Base-by-base conservation (phyloP, 1,140 invertebrate species). In the Lordiphosa collinella region DNA sequence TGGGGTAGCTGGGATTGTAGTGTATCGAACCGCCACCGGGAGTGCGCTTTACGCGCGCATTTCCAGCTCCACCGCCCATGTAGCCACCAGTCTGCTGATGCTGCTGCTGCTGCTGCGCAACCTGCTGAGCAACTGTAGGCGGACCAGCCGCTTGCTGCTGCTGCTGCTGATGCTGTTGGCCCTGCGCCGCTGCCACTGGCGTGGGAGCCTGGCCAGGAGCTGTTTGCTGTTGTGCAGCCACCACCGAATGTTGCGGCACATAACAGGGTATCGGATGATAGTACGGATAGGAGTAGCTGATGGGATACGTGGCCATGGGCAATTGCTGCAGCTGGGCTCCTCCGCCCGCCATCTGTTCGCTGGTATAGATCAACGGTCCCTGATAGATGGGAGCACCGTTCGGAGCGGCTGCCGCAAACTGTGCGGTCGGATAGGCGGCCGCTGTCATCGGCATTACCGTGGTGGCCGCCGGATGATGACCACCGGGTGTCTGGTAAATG, bases 211-310 rank as follows among this genome's bases (percentile, higher is more conserved):
- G 64, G 0, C 60, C 63, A 1, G 22, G 22, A 29, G 57, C 56
- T 0, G 35, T 52, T 2, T 72, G 53, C 50, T 84, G 78, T 4
- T 72, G 72, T 12, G 76, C 57, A 14, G 80, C 47, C 14, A 80
- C 76, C 13, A 25, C 7, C 22, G 76, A 63, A 50, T 76, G 76
- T 48, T 63, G 84, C 40, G 76, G 76, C 49, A 89, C 69, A 60
- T 89, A 89, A 58, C 89, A 89, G 44, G 86, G 85, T 71, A 89
- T 89, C 34, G 88, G 71, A 49, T 87, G 86, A 70, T 89, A 88
- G 44, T 86, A 89, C 4, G 73, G 85, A 72, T 87, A 87, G 12
- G 86, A 69, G 71, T 89, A 88, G 38, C 86, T 61, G 35, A 89
- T 87, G 14, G 88, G 88, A 68, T 89, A 89, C 14, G 88, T 82